Conservation (phyloP, 2,888 invertebrate genomes). For the Noctua janthina region DNA sequence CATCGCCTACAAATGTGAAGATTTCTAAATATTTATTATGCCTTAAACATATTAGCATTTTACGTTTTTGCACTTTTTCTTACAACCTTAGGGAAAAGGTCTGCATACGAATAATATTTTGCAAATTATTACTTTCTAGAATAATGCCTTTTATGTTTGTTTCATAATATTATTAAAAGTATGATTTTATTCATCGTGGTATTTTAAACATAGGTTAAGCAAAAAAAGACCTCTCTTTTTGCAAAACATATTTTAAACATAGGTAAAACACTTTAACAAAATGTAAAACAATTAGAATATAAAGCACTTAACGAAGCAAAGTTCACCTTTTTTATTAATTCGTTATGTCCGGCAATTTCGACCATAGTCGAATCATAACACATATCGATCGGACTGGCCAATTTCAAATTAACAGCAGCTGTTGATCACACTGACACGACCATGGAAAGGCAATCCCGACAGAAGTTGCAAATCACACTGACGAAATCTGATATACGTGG, state of each 20-base stretch:
- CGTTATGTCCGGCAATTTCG: neutral
- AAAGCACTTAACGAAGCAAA: neutral
- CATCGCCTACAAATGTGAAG: slow-evolving; percentile 36
- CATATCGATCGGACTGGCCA: neutral
- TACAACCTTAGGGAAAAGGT: slow-evolving; percentile 26
- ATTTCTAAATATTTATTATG: slow-evolving; percentile 51
- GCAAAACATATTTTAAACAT: neutral
- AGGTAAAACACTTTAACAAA: neutral
- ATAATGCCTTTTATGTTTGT: slow-evolving; percentile 14
- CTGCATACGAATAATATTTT: slow-evolving; percentile 31
- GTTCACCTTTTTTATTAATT: slow-evolving; percentile 2
- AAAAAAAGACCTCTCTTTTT: neutral
- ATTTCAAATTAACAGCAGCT: slow-evolving; percentile 35
- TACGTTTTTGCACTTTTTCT: slow-evolving; percentile 24
- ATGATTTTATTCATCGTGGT: slow-evolving; percentile 1
- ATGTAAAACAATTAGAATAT: slow-evolving; percentile 2
- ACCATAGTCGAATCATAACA: neutral
- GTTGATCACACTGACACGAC: neutral
- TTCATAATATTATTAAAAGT: neutral
- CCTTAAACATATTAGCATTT: slow-evolving; percentile 42
- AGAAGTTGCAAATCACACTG: slow-evolving; percentile 40
- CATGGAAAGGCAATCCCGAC: slow-evolving; percentile 13
- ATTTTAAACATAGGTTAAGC: neutral
- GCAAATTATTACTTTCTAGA: slow-evolving; percentile 31
- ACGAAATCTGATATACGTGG: slow-evolving; percentile 18